phyloP scores from a whole-genome alignment of 2,888 invertebrate species.

The Malacosoma neustria region DNA sequence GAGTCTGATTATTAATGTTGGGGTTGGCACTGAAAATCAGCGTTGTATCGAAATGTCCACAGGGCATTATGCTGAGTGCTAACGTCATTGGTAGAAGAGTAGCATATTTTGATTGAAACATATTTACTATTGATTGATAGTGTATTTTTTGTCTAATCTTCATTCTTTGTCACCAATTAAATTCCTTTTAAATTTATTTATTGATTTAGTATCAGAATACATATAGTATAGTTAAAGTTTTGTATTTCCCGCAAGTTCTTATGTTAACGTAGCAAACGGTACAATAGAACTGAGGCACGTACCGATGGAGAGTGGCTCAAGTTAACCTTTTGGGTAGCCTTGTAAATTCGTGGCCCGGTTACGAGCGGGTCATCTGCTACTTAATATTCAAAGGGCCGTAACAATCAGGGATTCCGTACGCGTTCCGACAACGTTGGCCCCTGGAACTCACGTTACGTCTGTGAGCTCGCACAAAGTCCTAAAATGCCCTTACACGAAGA shows the following conservation, averaged over 20 bases:
- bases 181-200: too few relatives aligned
- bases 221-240: too few relatives aligned
- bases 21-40: too few relatives aligned
- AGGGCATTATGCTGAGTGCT: too few relatives aligned
- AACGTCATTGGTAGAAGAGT: too few relatives aligned
- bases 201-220: too few relatives aligned
- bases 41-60: too few relatives aligned
- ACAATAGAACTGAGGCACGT: conserved; percentile 29
- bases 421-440: conserved; percentile 32
- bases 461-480: background rate
- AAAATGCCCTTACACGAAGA: background rate
- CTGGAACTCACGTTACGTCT: background rate
- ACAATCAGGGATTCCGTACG: conserved; percentile 59
- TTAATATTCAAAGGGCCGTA: conserved; percentile 70
- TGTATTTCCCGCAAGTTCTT: background rate
- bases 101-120: too few relatives aligned
- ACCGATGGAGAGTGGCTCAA: conserved; percentile 39
- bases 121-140: too few relatives aligned
- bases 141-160: too few relatives aligned
- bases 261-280: background rate
- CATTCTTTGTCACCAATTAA: too few relatives aligned
- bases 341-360: conserved; percentile 50
- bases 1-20: too few relatives aligned
- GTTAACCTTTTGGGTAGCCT: conserved; percentile 50
- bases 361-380: conserved; percentile 59